Base-by-base conservation (phyloP, 2,888 invertebrate species). In the Synergus itoensis region DNA sequence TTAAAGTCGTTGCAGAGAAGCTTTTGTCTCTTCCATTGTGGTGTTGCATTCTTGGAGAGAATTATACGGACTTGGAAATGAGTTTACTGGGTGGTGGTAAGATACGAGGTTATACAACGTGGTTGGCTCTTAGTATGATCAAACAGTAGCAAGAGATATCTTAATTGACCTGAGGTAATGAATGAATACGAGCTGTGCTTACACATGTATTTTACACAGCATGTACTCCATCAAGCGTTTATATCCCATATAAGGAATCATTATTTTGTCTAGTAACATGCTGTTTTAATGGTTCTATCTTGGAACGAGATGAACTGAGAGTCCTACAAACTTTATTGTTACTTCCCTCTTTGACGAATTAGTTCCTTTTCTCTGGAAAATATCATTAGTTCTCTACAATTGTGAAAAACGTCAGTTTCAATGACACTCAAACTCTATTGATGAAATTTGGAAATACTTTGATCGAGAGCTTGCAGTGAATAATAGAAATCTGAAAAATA, bases 141-240 rank as follows among this genome's bases (percentile, higher is more conserved):
- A 60, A 60, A 60, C 21, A 28, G 48, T 73, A 48, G 53, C 73
- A 73, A 53, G 53, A 53, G 73, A 48, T 73, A 53, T 73, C 73
- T 73, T 73, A 73, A 73, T 48, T 73, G 53, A 73, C 73, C 73
- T 73, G 73, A 53, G 48, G 53, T 73, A 73, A 73, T 73, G 73
- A 73, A 73, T 53, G 73, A 73, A 40, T 73, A 69, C 69, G 45
- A 69, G 28, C 69, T 48, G 43, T 14, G 36, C 69, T 69, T 69
- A 43, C 28, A 21, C 48, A n/a, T n/a, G 53, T n/a, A 73, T 53
- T 28, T 28, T 67, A 36, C 73, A 48, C 73, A 73, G 73, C 73
- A 53, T 73, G 73, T 36, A 73, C 36, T 53, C 73, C 53, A 73
- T 73, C 73, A 73, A 73, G 28, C 73, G 53, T 73, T 73, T 73